Base-by-base conservation (phyloP, 2,797 vertebrate species). In the Cheirogaleus major region DNA sequence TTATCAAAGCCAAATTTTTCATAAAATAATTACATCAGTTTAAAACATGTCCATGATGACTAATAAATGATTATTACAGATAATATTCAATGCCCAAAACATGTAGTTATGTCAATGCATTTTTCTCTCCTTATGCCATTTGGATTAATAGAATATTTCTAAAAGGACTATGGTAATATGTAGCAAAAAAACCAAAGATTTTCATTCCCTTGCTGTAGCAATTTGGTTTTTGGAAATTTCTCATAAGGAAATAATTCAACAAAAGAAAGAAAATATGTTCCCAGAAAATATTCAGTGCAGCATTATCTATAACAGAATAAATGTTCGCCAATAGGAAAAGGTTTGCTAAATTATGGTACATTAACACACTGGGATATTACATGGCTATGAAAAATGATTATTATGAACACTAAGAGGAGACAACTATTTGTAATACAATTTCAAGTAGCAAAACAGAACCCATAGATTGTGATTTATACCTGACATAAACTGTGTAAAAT, bases 341-440 rank as follows among this genome's bases (percentile, higher is more conserved):
- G 7, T 20, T 89, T 92, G 32, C 30, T 87, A 84, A 87, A 93
- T 95, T 75, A 67, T 84, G 41, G 65, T 38, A 75, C 8, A 93
- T 81, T 82, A 50, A 67, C 38, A 76, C 67, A 88, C 70, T 48
- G n/a, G 43, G 23, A 48, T 93, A 95, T 80, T 93, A 80, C 35
- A 81, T 65, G 76, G 27, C 59, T 78, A 50, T 94, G 89, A 96
- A 94, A 96, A 95, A 96, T 95, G 27, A 84, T 61, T 27, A 91
- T 86, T 96, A 65, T 88, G 55, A 83, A 95, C 55, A 96, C 50
- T 92, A 93, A 92, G 12, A 69, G 18, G 50, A 95, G n/a, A 93
- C 11, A 82, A 79, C 43, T 73, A 55, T 87, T 95, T 92, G 41
- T 65, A 72, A 95, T 82, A 65, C 5, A 95, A 85, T 88, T 89